Evolutionary conservation across 2,113 vertebrate genomes (phyloP).

Genomic region (Setophaga kirtlandii): DNA sequence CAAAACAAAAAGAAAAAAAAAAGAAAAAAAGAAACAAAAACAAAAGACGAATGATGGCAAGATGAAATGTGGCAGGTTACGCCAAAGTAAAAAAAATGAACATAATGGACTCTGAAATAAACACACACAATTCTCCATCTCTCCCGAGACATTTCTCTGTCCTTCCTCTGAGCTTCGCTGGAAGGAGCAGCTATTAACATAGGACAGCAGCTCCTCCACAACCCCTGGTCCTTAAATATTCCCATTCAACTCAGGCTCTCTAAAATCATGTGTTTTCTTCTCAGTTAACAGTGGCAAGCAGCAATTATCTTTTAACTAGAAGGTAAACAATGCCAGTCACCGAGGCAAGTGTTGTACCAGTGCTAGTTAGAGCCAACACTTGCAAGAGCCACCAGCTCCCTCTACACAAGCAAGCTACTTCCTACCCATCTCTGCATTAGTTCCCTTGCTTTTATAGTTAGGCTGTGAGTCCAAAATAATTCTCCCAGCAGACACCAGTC

Average conservation of each 20-base stretch:
- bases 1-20: neutral
- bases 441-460: neutral
- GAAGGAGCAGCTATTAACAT: neutral
- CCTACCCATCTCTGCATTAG: neutral
- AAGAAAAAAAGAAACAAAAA: neutral
- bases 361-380: neutral
- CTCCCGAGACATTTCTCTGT: neutral
- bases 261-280: neutral
- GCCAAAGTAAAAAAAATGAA: constrained; percentile 67
- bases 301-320: neutral
- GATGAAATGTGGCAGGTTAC: constrained; percentile 33
- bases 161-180: neutral
- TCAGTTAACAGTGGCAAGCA: neutral
- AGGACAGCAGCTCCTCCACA: neutral
- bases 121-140: constrained; percentile 27
- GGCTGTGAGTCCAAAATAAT: neutral
- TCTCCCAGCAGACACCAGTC: neutral
- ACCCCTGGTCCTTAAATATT: neutral
- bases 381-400: neutral
- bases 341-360: neutral
- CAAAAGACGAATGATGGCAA: constrained; percentile 53
- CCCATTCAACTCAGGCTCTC: neutral
- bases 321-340: neutral
- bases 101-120: neutral
- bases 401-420: neutral